Conservation (phyloP, 2,888 invertebrate genomes). For the Thereva nobilitata region DNA sequence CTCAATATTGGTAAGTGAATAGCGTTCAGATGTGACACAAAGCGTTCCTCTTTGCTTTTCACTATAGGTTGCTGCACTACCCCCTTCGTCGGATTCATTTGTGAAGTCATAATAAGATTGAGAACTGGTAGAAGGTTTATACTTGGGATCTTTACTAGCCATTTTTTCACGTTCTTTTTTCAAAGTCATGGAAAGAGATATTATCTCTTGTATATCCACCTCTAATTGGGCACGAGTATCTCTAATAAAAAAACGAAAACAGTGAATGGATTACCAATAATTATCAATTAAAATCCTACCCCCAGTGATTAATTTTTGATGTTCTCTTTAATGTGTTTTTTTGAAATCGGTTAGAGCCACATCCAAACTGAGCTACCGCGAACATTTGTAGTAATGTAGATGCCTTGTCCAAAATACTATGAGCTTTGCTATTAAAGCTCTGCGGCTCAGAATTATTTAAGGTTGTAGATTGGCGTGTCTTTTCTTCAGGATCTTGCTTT, state of each 20-base stretch:
- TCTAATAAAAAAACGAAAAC: constrained; percentile 68
- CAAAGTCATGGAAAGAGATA: constrained; percentile 52
- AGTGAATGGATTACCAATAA: not conserved
- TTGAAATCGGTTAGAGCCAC: constrained; percentile 68
- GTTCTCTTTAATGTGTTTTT: constrained; percentile 84
- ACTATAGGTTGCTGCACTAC: constrained; percentile 1
- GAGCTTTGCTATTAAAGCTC: constrained; percentile 48
- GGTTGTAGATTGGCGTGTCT: not conserved
- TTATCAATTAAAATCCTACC: constrained; percentile 58
- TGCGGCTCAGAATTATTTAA: not conserved
- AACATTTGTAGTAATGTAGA: constrained; percentile 91
- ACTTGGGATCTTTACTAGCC: constrained; percentile 40
- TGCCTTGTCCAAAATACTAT: constrained; percentile 78
- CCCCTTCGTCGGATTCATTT: constrained; percentile 60
- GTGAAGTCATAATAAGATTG: constrained; percentile 60
- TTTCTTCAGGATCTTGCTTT: not conserved
- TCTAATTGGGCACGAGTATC: constrained; percentile 93
- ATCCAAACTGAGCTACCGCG: constrained; percentile 89
- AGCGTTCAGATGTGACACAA: constrained; percentile 1
- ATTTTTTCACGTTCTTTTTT: constrained; percentile 53
- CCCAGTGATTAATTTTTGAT: constrained; percentile 89
- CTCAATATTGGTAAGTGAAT: constrained; percentile 69
- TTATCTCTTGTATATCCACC: constrained; percentile 58
- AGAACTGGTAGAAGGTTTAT: constrained; percentile 31
- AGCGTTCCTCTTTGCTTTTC: not conserved